A percentile compares a stretch with the other conserved stretches of the same genome.
Conservation (phyloP, 1,140 invertebrate species). For the Lepidostoma basale region DNA sequence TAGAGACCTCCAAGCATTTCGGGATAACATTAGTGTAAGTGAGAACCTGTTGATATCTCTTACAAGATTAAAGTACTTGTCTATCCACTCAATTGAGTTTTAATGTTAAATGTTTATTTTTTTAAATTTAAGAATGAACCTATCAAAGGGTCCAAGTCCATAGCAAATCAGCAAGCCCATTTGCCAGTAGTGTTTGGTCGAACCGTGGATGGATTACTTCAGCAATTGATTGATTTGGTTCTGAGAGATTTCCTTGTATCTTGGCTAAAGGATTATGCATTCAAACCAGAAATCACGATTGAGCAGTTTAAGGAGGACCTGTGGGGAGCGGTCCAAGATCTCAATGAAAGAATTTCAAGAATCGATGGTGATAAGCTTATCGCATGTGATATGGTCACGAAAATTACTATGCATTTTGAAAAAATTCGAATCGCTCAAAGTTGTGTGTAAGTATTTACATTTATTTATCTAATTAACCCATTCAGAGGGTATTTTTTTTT, state of each 20-base stretch:
- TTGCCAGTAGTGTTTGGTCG: conserved; percentile 77
- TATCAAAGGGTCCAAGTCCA: conserved; percentile 41
- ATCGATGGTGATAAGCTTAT: conserved; percentile 84
- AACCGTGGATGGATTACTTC: conserved; percentile 81
- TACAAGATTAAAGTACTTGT: too few relatives aligned
- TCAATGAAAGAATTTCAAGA: conserved; percentile 73
- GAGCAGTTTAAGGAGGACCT: conserved; percentile 78
- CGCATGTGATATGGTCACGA: conserved; percentile 79
- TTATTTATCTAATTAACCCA: not conserved
- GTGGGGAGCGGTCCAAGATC: conserved; percentile 78
- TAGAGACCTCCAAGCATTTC: conserved; percentile 54
- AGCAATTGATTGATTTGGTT: conserved; percentile 81
- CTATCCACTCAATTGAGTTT: not conserved
- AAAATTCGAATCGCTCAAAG: conserved; percentile 78
- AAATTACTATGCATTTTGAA: conserved; percentile 84
- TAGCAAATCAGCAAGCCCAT: conserved; percentile 56
- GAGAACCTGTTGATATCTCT: conserved; percentile 17
- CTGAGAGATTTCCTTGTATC: conserved; percentile 78
- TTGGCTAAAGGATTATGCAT: conserved; percentile 74
- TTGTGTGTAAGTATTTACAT: conserved; percentile 67
- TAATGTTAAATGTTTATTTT: conserved; percentile 9
- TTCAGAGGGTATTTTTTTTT: not conserved
- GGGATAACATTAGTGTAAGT: conserved; percentile 53
- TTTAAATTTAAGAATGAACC: conserved; percentile 24
- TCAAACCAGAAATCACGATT: conserved; percentile 64